A percentile compares a stretch with the other conserved stretches of the same genome.
phyloP scores from a whole-genome alignment of 2,113 vertebrate genomes.

The Uria aalge region DNA sequence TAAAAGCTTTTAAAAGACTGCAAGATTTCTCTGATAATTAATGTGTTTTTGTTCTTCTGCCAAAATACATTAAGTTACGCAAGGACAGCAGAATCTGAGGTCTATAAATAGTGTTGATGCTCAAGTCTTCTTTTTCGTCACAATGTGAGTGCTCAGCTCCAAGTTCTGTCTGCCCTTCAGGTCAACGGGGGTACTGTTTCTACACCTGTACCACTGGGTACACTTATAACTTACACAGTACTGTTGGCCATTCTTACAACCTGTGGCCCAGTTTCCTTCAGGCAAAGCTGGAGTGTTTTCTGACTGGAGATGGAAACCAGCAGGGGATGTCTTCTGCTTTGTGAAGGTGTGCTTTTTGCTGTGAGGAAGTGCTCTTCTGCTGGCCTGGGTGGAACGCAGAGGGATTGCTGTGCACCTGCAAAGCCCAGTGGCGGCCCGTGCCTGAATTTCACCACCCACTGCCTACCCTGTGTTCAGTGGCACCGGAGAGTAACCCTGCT shows the following conservation, averaged over 20 bases:
- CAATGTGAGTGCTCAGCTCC: neutral
- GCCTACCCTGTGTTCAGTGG: neutral
- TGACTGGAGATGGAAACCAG: neutral
- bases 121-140: neutral
- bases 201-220: neutral
- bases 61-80: neutral
- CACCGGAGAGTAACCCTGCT: neutral
- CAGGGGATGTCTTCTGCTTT: neutral
- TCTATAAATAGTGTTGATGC: neutral
- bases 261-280: neutral
- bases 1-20: neutral
- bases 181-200: rapidly evolving
- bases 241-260: neutral
- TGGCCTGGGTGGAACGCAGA: neutral
- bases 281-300: neutral
- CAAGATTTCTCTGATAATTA: neutral
- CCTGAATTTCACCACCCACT: neutral
- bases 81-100: neutral
- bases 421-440: rapidly evolving
- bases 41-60: neutral
- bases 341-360: neutral
- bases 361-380: neutral
- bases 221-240: too few species aligned
- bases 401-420: neutral
- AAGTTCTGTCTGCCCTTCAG: neutral